Evolutionary conservation across 2,888 invertebrate genomes (phyloP).

Genomic region (Brachynemurus nebulosus): DNA sequence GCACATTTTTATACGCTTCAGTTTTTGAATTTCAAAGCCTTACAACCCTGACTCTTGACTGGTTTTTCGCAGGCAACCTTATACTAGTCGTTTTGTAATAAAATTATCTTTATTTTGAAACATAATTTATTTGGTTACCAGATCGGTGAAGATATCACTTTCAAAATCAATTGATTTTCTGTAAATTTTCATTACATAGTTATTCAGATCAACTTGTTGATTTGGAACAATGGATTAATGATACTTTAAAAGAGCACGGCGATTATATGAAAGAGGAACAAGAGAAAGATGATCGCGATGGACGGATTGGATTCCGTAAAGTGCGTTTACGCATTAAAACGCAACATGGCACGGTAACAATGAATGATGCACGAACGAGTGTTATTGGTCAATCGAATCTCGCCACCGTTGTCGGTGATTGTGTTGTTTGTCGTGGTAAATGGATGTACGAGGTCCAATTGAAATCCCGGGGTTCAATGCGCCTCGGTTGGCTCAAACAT

Average conservation of each 20-base stretch:
- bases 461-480: slow-evolving; percentile 6
- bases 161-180: too few species aligned
- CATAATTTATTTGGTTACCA: too few species aligned
- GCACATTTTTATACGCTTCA: too few species aligned
- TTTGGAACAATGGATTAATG: slow-evolving; percentile 2
- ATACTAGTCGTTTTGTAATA: too few species aligned
- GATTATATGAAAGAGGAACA: slow-evolving; percentile 7
- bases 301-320: slow-evolving; percentile 5
- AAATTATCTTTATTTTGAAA: too few species aligned
- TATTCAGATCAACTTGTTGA: neutral
- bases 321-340: slow-evolving; percentile 5
- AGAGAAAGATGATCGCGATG: neutral
- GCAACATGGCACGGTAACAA: slow-evolving; percentile 4
- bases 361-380: slow-evolving; percentile 6
- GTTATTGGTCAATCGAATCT: neutral
- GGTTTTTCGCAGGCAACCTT: too few species aligned
- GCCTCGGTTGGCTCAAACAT: slow-evolving; percentile 6
- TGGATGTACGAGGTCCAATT: slow-evolving; percentile 6
- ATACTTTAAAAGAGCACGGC: neutral
- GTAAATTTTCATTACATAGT: too few species aligned
- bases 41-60: too few species aligned
- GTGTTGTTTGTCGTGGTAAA: slow-evolving; percentile 1
- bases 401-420: slow-evolving; percentile 2
- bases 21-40: too few species aligned
- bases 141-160: too few species aligned